These are phyloP conservation scores for Coryphaenoides rupestris DNA, from an alignment of 2,113 vertebrate species.

Conservation along the genomic window DNA sequence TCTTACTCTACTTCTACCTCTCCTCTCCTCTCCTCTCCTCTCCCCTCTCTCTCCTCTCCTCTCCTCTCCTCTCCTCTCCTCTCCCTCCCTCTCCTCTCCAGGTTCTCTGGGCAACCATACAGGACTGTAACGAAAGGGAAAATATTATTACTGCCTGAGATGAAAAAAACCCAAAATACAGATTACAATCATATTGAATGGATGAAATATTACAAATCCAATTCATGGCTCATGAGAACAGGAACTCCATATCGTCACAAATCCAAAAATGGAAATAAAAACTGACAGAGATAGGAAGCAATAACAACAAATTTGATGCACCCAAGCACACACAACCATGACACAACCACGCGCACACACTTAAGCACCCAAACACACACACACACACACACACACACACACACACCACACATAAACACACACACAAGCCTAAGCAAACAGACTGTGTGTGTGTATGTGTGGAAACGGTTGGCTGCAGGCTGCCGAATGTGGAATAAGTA, in stretches of 20 bases:
- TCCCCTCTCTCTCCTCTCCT: neutral
- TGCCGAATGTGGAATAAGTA: slow-evolving; percentile 49
- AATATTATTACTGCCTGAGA: too few species aligned
- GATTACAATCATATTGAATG: neutral
- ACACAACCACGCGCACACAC: slow-evolving; percentile 1
- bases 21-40: neutral
- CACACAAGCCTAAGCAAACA: neutral
- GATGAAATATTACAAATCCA: neutral
- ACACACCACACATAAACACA: too few species aligned
- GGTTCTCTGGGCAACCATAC: too few species aligned
- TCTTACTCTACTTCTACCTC: neutral
- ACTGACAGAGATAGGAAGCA: neutral
- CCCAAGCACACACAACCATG: too few species aligned
- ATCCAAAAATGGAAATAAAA: neutral
- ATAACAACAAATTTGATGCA: too few species aligned
- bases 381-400: neutral
- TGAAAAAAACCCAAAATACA: neutral
- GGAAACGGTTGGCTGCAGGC: slow-evolving; percentile 15
- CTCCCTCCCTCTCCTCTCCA: neutral
- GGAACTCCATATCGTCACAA: neutral
- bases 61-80: neutral
- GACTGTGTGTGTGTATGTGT: slow-evolving; percentile 1
- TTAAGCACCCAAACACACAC: neutral
- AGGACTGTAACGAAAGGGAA: too few species aligned
- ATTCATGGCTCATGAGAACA: neutral